These are phyloP conservation scores for Drosophila pallidifrons DNA, from an alignment of 1,140 invertebrate species.

Conservation along the genomic window DNA sequence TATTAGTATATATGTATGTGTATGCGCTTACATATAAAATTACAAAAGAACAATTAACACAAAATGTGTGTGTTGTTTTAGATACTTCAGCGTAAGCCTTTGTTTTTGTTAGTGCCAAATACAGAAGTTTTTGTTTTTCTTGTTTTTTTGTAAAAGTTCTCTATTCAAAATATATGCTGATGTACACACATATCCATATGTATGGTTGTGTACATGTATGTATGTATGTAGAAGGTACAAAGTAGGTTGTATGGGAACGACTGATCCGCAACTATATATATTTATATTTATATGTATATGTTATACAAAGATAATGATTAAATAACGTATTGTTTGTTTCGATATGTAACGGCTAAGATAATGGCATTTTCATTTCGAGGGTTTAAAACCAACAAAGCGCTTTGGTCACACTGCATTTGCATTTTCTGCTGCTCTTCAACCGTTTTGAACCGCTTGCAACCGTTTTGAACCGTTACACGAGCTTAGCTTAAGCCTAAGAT, in stretches of 20 bases:
- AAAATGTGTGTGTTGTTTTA: conserved; percentile 49
- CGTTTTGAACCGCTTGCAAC: conserved; percentile 55
- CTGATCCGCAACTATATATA: conserved; percentile 27
- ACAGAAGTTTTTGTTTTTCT: conserved; percentile 20
- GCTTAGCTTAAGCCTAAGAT: conserved; percentile 29
- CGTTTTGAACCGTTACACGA: conserved; percentile 62
- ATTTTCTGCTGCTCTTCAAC: conserved; percentile 32
- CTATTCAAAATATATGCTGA: conserved; percentile 77
- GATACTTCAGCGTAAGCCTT: conserved; percentile 51
- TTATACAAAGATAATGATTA: conserved; percentile 17
- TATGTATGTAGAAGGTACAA: conserved; percentile 67
- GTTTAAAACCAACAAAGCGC: conserved; percentile 46
- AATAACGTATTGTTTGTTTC: conserved; percentile 28
- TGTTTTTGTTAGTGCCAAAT: conserved; percentile 23
- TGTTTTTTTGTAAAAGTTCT: conserved; percentile 68
- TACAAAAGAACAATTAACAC: conserved; percentile 71
- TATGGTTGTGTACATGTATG: conserved; percentile 29
- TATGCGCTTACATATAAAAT: conserved; percentile 62
- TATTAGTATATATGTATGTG: conserved; percentile 16
- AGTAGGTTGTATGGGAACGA: conserved; percentile 56
- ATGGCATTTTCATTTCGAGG: conserved; percentile 59
- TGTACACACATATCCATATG: conserved; percentile 30
- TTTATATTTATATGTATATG: conserved; percentile 3
- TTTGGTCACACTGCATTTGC: conserved; percentile 67
- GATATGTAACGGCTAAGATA: conserved; percentile 73